Conservation (phyloP, 2,113 vertebrate genomes). For the Cervus canadensis region DNA sequence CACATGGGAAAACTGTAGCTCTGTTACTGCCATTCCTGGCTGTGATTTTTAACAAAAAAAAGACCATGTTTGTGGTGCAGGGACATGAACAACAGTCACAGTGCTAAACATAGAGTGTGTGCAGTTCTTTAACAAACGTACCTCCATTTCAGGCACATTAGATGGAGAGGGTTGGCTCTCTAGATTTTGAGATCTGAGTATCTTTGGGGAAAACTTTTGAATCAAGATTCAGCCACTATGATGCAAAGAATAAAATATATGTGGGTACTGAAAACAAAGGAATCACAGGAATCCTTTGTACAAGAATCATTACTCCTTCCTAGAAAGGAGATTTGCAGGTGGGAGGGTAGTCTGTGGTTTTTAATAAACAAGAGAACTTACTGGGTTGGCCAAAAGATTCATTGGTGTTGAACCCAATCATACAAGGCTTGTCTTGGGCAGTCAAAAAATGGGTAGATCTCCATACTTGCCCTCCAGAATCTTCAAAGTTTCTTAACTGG, state of each 20-base stretch:
- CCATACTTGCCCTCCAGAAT: not conserved
- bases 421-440: not conserved
- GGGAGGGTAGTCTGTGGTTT: not conserved
- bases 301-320: not conserved
- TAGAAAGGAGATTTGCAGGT: not conserved
- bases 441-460: not conserved
- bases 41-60: conserved; percentile 16
- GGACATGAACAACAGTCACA: not conserved
- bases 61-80: not conserved
- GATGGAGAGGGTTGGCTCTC: not conserved
- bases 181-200: not conserved
- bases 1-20: not conserved
- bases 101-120: fast-evolving
- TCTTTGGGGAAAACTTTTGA: not conserved
- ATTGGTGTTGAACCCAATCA: not conserved
- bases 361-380: not conserved
- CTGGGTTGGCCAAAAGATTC: not conserved
- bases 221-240: not conserved
- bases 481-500: not conserved
- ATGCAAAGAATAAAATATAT: not conserved
- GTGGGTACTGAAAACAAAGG: not conserved
- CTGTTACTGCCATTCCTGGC: not conserved
- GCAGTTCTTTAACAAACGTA: not conserved
- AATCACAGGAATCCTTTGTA: not conserved
- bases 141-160: not conserved